Evolutionary conservation across 2,888 invertebrate genomes (phyloP).

Genomic region (Taenaris catops): DNA sequence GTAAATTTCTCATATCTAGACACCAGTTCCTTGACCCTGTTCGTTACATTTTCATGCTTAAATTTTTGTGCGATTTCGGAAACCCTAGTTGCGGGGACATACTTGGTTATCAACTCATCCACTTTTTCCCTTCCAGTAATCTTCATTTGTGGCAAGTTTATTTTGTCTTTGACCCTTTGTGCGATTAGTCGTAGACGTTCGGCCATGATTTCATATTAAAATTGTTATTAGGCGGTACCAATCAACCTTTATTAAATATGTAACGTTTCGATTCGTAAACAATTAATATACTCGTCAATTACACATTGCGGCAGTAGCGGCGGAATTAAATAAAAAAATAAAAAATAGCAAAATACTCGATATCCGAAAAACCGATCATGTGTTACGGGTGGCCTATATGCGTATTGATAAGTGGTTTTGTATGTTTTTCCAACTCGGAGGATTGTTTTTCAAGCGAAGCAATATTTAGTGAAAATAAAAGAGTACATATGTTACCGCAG

Average conservation of each 20-base stretch:
- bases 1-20: constrained; percentile 86
- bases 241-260: constrained; percentile 32
- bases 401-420: not conserved
- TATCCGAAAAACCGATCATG: constrained; percentile 67
- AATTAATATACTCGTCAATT: too few relatives aligned
- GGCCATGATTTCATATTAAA: constrained; percentile 63
- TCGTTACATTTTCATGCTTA: constrained; percentile 47
- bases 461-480: too few relatives aligned
- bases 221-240: constrained; percentile 23
- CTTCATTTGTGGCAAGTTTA: constrained; percentile 45
- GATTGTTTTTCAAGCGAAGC: too few relatives aligned
- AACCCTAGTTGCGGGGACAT: constrained; percentile 52
- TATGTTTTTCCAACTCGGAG: too few relatives aligned
- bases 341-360: constrained; percentile 32
- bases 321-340: constrained; percentile 48
- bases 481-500: too few relatives aligned
- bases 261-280: too few relatives aligned
- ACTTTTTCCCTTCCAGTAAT: constrained; percentile 49
- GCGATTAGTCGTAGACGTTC: constrained; percentile 59
- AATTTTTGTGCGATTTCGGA: constrained; percentile 59
- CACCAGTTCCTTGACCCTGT: constrained; percentile 68
- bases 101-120: constrained; percentile 56
- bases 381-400: constrained; percentile 18
- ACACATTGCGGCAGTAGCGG: too few relatives aligned
- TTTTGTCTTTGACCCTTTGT: constrained; percentile 54